Evolutionary conservation across 23 tunicate species (phyloP).

Genomic region (Ascidia mentula): DNA sequence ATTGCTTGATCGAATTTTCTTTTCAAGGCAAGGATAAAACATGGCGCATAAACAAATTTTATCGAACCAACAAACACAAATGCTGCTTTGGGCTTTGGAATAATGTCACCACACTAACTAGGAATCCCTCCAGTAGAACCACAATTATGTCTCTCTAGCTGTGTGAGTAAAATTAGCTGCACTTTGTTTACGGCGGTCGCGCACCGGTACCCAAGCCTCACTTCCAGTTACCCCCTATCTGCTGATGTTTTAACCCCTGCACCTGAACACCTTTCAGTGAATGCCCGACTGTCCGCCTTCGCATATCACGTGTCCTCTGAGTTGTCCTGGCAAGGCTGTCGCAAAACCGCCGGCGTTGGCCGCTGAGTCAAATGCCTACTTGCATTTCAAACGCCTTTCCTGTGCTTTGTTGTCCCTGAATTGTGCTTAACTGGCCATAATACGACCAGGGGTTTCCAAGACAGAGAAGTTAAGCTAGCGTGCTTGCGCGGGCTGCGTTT

Average conservation of each 20-base stretch:
- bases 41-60: no score
- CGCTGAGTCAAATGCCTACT: neutral
- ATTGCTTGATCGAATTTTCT: no score
- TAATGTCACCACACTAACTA: no score
- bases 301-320: neutral
- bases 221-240: no score
- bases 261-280: neutral
- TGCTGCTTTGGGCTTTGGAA: no score
- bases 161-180: neutral
- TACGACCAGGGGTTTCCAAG: no score
- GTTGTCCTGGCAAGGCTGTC: neutral
- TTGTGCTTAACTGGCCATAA: no score
- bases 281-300: neutral
- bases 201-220: neutral
- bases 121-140: no score
- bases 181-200: neutral
- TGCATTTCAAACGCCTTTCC: slow-evolving; percentile 1
- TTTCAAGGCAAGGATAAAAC: no score
- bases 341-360: neutral
- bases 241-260: neutral
- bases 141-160: neutral
- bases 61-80: no score
- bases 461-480: no score
- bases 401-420: slow-evolving; percentile 10
- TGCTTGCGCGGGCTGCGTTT: no score